These are phyloP conservation scores for Cebus imitator DNA, from an alignment of 2,113 vertebrate species.

Conservation along the genomic window DNA sequence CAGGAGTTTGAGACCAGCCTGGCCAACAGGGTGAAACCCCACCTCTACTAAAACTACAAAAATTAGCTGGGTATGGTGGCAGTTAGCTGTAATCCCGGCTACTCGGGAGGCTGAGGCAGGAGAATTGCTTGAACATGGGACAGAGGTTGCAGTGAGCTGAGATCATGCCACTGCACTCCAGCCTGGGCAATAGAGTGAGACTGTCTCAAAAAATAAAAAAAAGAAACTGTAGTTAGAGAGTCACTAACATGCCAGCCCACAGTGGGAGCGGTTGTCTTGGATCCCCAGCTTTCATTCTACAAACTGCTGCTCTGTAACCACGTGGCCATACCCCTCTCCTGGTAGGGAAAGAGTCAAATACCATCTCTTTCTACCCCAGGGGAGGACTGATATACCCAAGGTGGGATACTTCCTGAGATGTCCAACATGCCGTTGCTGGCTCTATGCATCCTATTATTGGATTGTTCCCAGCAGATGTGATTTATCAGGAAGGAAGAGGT, in stretches of 20 bases:
- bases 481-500: background rate
- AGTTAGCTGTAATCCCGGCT: no score
- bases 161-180: no score
- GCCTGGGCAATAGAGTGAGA: no score
- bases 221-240: background rate
- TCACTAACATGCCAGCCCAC: background rate
- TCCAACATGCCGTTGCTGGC: background rate
- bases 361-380: background rate
- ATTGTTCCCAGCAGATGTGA: background rate
- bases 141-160: no score
- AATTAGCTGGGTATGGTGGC: no score
- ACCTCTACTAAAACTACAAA: no score
- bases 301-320: background rate
- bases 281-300: background rate
- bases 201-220: no score
- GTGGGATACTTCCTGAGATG: background rate
- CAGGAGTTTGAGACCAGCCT: no score
- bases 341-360: background rate
- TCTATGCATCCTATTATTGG: background rate
- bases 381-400: background rate
- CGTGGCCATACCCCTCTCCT: rapidly evolving
- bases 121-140: no score
- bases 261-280: background rate
- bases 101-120: no score
- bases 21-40: no score